Evolutionary conservation across 2,797 vertebrate genomes (phyloP), one percentile per base, ranked within the genome.

Genomic region (Lagodon rhomboides): DNA sequence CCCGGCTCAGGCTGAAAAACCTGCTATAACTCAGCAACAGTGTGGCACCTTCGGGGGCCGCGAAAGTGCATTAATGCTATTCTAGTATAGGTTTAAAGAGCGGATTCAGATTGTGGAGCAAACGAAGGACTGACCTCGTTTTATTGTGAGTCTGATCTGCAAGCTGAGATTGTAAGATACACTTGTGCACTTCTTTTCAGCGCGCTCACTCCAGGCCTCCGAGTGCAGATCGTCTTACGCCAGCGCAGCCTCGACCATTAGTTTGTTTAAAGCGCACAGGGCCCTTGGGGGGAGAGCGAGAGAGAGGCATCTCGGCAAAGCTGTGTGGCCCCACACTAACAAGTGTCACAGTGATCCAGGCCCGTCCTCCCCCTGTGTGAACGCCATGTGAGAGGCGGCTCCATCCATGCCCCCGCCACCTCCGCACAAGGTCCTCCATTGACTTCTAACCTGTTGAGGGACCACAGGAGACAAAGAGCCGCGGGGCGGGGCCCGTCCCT

Each of bases 391-490:
- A 94, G 94, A 94, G 93, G 94, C 93, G 84, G 77, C 90, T 89
- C 92, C 86, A 79, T 95, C 96, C 96, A 92, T 43, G 92, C 96
- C 94, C 92, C 25, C 67, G 92, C 91, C 94, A 94, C 94, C 92
- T 94, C 94, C 82, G 86, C 95, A 97, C 96, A 97, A 96, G 95
- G 95, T 90, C 92, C 92, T 95, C 96, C 96, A 97, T 98, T 96
- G 97, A 97, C 96, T 97, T 95, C 92, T 96, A 97, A 97, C 95
- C 97, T 96, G 95, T 94, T 90, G 95, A 95, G 96, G 96, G 96
- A 96, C 96, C 89, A 94, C 89, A 74, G 88, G 89, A 94, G 95
- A 98, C 96, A 98, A 98, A 94, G 96, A 77, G 90, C 79, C 68
- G 71, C 53, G 55, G 92, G 92, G 95, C 94, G 95, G 95, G 90